Percentiles rank a stretch among this genome's conserved stretches.
These are phyloP conservation scores for Dyspetes luteomarginatus DNA, from an alignment of 2,888 invertebrate species.

Conservation along the genomic window DNA sequence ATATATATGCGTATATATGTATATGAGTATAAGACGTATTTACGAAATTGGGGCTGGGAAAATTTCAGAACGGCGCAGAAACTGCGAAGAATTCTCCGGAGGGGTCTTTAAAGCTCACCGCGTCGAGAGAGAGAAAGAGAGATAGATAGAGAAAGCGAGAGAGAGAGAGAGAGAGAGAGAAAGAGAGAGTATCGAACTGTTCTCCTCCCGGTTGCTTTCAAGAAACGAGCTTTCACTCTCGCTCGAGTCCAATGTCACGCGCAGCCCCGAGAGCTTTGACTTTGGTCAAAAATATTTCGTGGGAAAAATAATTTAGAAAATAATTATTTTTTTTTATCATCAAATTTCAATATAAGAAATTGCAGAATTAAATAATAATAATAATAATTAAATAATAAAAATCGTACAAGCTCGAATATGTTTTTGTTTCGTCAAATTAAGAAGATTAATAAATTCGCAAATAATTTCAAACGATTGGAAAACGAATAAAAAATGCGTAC, in stretches of 20 bases:
- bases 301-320: neutral
- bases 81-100: neutral
- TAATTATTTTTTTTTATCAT: neutral
- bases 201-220: constrained; percentile 33
- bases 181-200: constrained; percentile 61
- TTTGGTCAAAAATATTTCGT: neutral
- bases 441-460: neutral
- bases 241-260: constrained; percentile 63
- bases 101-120: constrained; percentile 58
- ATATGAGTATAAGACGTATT: too few relatives aligned
- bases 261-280: constrained; percentile 7
- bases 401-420: neutral
- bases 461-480: too few relatives aligned
- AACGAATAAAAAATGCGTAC: neutral
- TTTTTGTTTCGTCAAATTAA: neutral
- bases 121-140: too few relatives aligned
- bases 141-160: too few relatives aligned
- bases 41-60: neutral
- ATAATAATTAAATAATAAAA: neutral
- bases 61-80: neutral
- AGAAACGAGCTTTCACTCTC: constrained; percentile 62
- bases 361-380: neutral
- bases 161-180: too few relatives aligned
- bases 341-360: neutral
- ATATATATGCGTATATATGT: too few relatives aligned